Conservation (phyloP, 2,888 invertebrate species). For the Cyclophora punctaria region DNA sequence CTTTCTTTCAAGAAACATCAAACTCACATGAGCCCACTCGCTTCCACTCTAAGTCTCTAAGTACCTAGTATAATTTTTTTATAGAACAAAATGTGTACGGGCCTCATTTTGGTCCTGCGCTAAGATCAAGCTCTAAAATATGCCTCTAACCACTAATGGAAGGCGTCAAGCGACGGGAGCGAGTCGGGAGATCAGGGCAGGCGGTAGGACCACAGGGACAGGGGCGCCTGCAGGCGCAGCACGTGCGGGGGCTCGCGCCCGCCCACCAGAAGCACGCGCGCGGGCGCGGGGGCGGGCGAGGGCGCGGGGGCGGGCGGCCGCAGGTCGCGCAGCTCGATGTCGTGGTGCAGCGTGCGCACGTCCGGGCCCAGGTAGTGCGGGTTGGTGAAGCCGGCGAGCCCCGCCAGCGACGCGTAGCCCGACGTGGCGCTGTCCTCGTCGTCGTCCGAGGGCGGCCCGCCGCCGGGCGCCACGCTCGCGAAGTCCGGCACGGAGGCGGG, state of each 20-base stretch:
- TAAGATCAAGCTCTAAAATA: no score
- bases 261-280: conserved; percentile 56
- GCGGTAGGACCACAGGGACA: conserved; percentile 86
- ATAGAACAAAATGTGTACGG: no score
- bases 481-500: conserved; percentile 85
- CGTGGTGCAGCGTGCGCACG: conserved; percentile 79
- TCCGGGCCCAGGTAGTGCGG: conserved; percentile 84
- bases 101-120: no score
- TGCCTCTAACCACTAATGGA: not conserved
- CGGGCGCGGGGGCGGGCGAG: not conserved
- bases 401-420: conserved; percentile 81
- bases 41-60: no score
- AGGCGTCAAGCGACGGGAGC: not conserved
- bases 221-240: conserved; percentile 83
- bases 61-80: no score
- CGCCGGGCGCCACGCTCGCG: conserved; percentile 58
- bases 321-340: conserved; percentile 53
- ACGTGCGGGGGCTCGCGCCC: conserved; percentile 82
- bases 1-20: no score
- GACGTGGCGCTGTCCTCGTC: conserved; percentile 81
- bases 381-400: conserved; percentile 79
- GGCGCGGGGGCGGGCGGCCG: conserved; percentile 35
- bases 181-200: conserved; percentile 43
- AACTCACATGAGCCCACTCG: no score
- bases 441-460: conserved; percentile 21